Evolutionary conservation across 2,797 vertebrate genomes (phyloP), one percentile per base, ranked within the genome.

Genomic region (Sebastes ruberrimus): DNA sequence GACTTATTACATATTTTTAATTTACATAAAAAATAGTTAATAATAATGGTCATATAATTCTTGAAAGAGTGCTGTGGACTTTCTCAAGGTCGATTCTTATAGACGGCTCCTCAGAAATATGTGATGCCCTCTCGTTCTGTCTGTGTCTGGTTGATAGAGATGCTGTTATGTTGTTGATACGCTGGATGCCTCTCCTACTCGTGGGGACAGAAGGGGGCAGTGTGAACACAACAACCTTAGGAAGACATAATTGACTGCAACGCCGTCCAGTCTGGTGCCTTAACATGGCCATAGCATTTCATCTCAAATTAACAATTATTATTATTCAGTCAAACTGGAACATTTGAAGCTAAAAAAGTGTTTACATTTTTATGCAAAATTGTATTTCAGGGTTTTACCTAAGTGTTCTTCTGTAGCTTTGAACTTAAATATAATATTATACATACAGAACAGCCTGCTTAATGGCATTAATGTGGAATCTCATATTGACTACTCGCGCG

Each of bases 201-300:
- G n/a, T 72, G 84, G 80, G 79, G 86, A 91, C 92, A 91, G 92
- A 93, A 93, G 93, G 91, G 94, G 93, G 94, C 92, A 92, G 91
- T 93, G 84, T 92, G 90, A 83, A 93, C 92, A 89, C 90, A 88
- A 92, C 88, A 86, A 89, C 88, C 70, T 77, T 60, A 81, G 33
- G 68, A 65, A 75, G 67, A 91, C 64, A 69, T 55, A 82, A 85
- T 64, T 78, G 80, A 82, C 70, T 77, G 33, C 60, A 82, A 64
- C 66, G 70, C n/a, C 18, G 33, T 57, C 64, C 60, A 56, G 61
- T 66, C 42, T 57, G 46, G 11, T 67, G 38, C 57, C 25, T 42
- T 35, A 53, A 76, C 62, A 61, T n/a, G 32, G 16, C 42, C 61
- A 32, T 22, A 55, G 23, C 33, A 6, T 72, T 65, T 66, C 1